Conservation (phyloP, 37 sponge, comb jelly and placozoan genomes). For the Aphrocallistes beatrix region DNA sequence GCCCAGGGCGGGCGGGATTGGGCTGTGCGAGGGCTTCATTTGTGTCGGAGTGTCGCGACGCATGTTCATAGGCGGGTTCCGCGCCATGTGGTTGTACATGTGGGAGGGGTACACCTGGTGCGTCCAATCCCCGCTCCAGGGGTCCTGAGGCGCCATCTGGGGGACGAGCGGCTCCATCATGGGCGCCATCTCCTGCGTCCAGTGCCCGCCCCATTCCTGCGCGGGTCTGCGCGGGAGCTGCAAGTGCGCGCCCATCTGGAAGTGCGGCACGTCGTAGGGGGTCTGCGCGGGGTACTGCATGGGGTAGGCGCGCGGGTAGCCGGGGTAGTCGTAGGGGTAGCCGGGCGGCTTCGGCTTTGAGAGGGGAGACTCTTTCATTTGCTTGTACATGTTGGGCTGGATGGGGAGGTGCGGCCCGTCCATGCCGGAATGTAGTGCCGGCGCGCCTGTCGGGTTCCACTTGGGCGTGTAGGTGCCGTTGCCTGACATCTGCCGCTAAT, state of each 20-base stretch:
- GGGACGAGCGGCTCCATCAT: neutral
- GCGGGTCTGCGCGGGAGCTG: neutral
- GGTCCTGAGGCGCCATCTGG: neutral
- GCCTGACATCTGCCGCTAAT: no score
- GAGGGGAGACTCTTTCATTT: neutral
- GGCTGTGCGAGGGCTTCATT: neutral
- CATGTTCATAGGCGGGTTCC: neutral
- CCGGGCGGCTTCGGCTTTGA: neutral
- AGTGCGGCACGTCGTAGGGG: neutral
- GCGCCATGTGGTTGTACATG: neutral
- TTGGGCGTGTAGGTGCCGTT: neutral
- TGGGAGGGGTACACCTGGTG: neutral
- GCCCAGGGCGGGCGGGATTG: neutral
- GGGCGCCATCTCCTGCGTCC: neutral
- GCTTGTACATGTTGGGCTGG: neutral
- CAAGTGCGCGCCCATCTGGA: neutral
- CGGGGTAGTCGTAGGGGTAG: neutral
- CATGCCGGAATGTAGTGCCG: neutral
- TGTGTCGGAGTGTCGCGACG: neutral
- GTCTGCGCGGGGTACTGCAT: neutral
- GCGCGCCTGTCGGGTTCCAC: neutral
- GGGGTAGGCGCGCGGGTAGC: neutral
- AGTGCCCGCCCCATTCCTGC: neutral
- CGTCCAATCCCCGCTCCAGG: neutral
- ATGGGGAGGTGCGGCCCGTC: neutral